Conservation (phyloP, 2,888 invertebrate genomes). For the Himalopsyche tibetana region DNA sequence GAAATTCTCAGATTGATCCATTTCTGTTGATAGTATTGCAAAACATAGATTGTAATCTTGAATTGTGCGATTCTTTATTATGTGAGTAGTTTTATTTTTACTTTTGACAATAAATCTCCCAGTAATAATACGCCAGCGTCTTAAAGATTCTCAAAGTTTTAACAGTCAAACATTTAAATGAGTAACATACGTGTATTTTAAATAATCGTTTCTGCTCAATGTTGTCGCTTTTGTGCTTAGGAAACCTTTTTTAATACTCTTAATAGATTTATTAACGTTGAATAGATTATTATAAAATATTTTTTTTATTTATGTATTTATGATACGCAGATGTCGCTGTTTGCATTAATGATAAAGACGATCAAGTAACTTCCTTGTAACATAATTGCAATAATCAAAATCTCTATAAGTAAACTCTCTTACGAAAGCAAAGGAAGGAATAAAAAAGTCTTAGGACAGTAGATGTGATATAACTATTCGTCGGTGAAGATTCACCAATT, state of each 20-base stretch:
- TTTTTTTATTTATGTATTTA: slow-evolving; percentile 20
- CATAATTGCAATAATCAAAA: background rate
- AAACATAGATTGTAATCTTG: too few relatives aligned
- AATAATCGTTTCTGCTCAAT: slow-evolving; percentile 30
- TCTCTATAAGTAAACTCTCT: background rate
- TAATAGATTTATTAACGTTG: slow-evolving; percentile 34
- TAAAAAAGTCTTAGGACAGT: too few relatives aligned
- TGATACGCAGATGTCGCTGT: background rate
- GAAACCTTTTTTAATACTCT: slow-evolving; percentile 27
- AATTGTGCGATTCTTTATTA: too few relatives aligned
- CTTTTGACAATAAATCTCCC: background rate
- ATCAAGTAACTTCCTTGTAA: background rate
- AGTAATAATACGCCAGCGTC: background rate
- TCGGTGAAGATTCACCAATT: too few relatives aligned
- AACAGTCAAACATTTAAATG: background rate
- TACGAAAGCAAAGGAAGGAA: too few relatives aligned
- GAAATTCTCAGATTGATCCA: too few relatives aligned
- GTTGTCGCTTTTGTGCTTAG: slow-evolving; percentile 26
- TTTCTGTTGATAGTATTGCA: too few relatives aligned
- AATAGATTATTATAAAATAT: slow-evolving; percentile 27
- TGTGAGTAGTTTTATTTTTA: background rate
- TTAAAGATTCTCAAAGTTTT: background rate
- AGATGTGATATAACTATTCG: too few relatives aligned
- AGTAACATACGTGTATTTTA: slow-evolving; percentile 7
- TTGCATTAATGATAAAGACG: background rate